Conservation (phyloP, 2,888 invertebrate genomes). For the Merodon equestris region DNA sequence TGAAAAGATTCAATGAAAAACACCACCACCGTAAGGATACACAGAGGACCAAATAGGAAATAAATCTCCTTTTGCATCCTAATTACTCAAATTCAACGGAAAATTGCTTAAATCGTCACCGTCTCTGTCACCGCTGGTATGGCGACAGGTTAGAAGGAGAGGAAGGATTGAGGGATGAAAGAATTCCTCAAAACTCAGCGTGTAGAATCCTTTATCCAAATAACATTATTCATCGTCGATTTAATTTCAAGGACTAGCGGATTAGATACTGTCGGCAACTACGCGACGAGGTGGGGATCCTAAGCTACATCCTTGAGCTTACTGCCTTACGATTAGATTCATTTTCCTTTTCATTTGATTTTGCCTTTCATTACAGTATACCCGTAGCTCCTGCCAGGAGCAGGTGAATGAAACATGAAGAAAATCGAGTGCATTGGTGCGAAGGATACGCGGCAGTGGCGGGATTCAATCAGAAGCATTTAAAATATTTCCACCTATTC, state of each 20-base stretch:
- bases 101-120: constrained; percentile 57
- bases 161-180: neutral
- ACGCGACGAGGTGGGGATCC: neutral
- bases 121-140: constrained; percentile 2
- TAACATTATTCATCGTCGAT: constrained; percentile 66
- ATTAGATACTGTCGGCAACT: constrained; percentile 35
- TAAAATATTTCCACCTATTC: constrained; percentile 64
- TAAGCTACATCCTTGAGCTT: neutral
- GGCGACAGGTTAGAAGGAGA: too few species aligned
- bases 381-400: neutral
- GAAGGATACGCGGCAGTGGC: constrained; percentile 36
- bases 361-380: constrained; percentile 39
- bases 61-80: constrained; percentile 39
- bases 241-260: constrained; percentile 62
- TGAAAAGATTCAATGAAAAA: constrained; percentile 50
- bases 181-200: constrained; percentile 57
- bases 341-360: constrained; percentile 67
- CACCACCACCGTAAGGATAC: constrained; percentile 34
- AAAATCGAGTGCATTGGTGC: constrained; percentile 58
- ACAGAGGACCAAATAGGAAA: constrained; percentile 38
- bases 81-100: constrained; percentile 65
- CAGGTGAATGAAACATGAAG: neutral
- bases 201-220: constrained; percentile 66
- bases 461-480: constrained; percentile 64
- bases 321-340: constrained; percentile 14